Percentiles rank a stretch among this genome's conserved stretches.
Evolutionary conservation across 2,113 vertebrate genomes (phyloP).

Genomic region (Cinclus cinclus): DNA sequence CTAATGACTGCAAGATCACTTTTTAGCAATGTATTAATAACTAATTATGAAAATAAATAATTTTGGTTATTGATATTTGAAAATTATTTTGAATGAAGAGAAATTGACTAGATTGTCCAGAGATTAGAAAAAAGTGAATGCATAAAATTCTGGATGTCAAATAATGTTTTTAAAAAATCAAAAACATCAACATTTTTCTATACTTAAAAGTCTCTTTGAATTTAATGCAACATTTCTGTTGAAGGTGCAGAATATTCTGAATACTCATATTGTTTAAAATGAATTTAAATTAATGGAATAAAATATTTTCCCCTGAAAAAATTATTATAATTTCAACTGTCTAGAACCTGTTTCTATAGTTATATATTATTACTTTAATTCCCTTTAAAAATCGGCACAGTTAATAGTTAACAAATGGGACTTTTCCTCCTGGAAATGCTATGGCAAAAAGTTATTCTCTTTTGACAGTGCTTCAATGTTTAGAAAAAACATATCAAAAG

Average conservation of each 20-base stretch:
- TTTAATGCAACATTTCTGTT: neutral
- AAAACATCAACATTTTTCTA: neutral
- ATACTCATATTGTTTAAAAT: neutral
- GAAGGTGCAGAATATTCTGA: neutral
- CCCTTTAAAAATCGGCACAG: neutral
- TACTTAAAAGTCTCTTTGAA: neutral
- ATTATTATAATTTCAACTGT: neutral
- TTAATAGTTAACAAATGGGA: neutral
- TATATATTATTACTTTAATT: neutral
- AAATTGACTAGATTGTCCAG: neutral
- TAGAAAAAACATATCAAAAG: neutral
- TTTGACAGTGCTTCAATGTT: neutral
- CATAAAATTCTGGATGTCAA: neutral
- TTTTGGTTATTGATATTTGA: neutral
- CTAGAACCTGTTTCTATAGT: neutral
- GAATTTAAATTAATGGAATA: neutral
- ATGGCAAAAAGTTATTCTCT: neutral
- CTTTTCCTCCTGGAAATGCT: neutral
- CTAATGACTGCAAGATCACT: neutral
- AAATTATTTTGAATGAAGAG: neutral
- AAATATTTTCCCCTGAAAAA: neutral
- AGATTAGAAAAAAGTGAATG: neutral
- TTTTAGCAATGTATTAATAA: neutral
- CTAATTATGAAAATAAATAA: neutral
- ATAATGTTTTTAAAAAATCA: neutral